Evolutionary conservation across 2,113 vertebrate genomes (phyloP).

Genomic region (Rousettus leschenaultii): DNA sequence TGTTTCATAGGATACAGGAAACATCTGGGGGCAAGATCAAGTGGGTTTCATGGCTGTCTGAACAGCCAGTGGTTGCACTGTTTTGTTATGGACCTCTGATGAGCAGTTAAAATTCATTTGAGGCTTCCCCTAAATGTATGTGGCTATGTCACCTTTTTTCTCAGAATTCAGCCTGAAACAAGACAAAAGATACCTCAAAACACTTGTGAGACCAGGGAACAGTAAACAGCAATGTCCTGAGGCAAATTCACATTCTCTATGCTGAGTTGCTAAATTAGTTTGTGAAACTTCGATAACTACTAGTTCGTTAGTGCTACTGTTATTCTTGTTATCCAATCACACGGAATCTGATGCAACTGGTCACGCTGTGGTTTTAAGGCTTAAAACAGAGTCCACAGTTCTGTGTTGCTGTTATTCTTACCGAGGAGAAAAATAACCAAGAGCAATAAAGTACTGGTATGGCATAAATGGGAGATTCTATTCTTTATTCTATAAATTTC

Average conservation of each 20-base stretch:
- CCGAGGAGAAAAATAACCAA: neutral
- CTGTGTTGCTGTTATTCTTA: neutral
- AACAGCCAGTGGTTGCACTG: slow-evolving; percentile 8
- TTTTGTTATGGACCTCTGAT: neutral
- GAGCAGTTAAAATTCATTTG: slow-evolving; percentile 35
- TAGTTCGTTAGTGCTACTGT: neutral
- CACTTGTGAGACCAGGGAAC: neutral
- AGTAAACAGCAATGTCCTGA: neutral
- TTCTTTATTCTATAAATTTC: neutral
- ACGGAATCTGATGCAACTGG: neutral
- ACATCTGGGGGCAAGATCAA: slow-evolving; percentile 51
- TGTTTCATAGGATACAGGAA: slow-evolving; percentile 62
- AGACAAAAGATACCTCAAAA: slow-evolving; percentile 36
- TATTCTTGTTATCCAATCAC: neutral
- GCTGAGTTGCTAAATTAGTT: neutral
- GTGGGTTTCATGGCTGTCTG: neutral
- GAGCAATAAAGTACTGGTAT: neutral
- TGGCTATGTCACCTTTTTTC: slow-evolving; percentile 28
- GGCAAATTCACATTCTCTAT: neutral
- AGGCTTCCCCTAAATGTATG: neutral
- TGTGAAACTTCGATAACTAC: neutral
- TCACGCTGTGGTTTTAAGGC: neutral
- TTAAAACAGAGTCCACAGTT: neutral
- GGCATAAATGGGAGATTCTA: neutral
- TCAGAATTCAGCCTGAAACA: slow-evolving; percentile 42